Conservation (phyloP, 2,888 invertebrate genomes). For the Conops quadrifasciatus region DNA sequence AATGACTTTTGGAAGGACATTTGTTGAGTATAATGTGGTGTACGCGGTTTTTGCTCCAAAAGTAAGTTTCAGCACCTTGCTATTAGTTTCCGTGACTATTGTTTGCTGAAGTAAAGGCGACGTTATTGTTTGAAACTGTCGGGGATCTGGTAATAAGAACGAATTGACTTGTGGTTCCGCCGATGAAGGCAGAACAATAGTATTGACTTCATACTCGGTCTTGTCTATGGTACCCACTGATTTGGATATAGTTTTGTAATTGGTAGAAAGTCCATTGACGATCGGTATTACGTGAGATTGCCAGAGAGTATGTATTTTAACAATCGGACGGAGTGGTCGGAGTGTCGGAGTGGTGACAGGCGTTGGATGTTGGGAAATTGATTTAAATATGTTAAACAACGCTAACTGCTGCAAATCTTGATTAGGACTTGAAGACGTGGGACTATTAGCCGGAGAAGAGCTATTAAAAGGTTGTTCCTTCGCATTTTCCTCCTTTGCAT, state of each 20-base stretch:
- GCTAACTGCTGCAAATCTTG: constrained; percentile 77
- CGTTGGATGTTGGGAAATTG: constrained; percentile 73
- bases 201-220: constrained; percentile 79
- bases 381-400: constrained; percentile 75
- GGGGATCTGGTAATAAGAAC: constrained; percentile 69
- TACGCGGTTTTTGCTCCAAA: constrained; percentile 91
- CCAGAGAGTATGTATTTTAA: constrained; percentile 80
- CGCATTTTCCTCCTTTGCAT: constrained; percentile 67
- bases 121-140: constrained; percentile 79
- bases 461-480: constrained; percentile 1
- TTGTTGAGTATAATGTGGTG: constrained; percentile 85
- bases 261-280: constrained; percentile 77
- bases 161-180: constrained; percentile 50
- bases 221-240: constrained; percentile 80
- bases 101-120: constrained; percentile 84
- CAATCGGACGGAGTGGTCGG: constrained; percentile 76
- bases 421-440: constrained; percentile 36
- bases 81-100: constrained; percentile 79
- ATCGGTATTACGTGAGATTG: constrained; percentile 85
- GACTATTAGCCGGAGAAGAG: constrained; percentile 27
- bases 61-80: constrained; percentile 83
- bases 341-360: too few relatives aligned
- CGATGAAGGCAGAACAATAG: constrained; percentile 14
- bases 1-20: constrained; percentile 81
- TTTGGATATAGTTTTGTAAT: constrained; percentile 81